Evolutionary conservation across 2,888 invertebrate genomes (phyloP).

Genomic region (Odontocerum albicorne): DNA sequence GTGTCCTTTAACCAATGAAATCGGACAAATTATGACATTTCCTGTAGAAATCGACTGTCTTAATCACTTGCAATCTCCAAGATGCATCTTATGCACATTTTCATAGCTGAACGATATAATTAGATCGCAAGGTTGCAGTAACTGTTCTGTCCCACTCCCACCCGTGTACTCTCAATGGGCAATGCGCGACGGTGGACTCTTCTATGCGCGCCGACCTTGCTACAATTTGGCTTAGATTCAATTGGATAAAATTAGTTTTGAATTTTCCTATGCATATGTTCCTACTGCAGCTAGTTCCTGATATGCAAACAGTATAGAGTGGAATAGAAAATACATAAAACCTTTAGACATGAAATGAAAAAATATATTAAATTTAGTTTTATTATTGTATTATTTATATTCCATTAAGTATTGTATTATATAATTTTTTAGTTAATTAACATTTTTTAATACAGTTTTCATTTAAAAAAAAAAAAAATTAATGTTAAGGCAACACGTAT

Average conservation of each 20-base stretch:
- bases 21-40: too few species aligned
- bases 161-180: not conserved
- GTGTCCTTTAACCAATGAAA: too few species aligned
- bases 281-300: not conserved
- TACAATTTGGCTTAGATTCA: constrained; percentile 36
- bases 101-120: constrained; percentile 20
- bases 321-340: not conserved
- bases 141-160: constrained; percentile 17
- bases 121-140: constrained; percentile 24
- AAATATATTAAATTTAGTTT: not conserved
- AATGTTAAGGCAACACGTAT: too few species aligned
- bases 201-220: constrained; percentile 32
- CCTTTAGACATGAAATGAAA: too few species aligned
- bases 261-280: constrained; percentile 22
- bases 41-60: too few species aligned
- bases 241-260: constrained; percentile 29
- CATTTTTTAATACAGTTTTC: too few species aligned
- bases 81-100: constrained; percentile 18
- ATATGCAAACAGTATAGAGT: not conserved
- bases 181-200: not conserved
- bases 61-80: not conserved
- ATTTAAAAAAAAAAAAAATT: too few species aligned
- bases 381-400: not conserved
- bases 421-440: not conserved
- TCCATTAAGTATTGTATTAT: not conserved